Conservation (phyloP, 1,140 invertebrate genomes). For the Nasonia vitripennis region DNA sequence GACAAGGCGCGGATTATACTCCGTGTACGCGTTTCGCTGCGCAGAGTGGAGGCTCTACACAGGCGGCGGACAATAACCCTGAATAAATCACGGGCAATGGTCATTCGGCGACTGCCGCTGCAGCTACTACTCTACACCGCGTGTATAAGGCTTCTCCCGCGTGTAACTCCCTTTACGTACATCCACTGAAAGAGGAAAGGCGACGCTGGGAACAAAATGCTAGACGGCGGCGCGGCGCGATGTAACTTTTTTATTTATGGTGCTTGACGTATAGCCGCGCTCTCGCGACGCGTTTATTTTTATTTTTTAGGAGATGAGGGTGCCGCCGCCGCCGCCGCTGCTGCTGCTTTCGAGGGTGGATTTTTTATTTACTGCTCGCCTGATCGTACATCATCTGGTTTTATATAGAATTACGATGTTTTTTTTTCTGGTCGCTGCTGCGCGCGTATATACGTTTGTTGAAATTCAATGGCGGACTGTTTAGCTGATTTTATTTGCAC, state of each 20-base stretch:
- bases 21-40: neutral
- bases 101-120: constrained; percentile 31
- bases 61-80: constrained; percentile 43
- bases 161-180: constrained; percentile 1
- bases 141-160: neutral
- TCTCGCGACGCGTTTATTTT: neutral
- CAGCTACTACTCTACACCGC: neutral
- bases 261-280: neutral
- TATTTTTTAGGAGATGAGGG: neutral
- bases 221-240: neutral
- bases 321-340: neutral
- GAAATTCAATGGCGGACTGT: neutral
- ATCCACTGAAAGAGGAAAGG: neutral
- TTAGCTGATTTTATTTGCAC: neutral
- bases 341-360: neutral
- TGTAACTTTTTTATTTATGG: constrained; percentile 37
- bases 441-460: too few relatives aligned
- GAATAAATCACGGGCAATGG: constrained; percentile 47
- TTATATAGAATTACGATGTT: neutral
- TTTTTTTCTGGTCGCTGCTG: neutral
- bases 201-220: neutral
- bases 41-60: neutral
- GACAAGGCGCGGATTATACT: neutral
- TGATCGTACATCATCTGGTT: neutral
- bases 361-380: neutral